Evolutionary conservation across 2,888 invertebrate genomes (phyloP).

Genomic region (Philopedon plagiatum): DNA sequence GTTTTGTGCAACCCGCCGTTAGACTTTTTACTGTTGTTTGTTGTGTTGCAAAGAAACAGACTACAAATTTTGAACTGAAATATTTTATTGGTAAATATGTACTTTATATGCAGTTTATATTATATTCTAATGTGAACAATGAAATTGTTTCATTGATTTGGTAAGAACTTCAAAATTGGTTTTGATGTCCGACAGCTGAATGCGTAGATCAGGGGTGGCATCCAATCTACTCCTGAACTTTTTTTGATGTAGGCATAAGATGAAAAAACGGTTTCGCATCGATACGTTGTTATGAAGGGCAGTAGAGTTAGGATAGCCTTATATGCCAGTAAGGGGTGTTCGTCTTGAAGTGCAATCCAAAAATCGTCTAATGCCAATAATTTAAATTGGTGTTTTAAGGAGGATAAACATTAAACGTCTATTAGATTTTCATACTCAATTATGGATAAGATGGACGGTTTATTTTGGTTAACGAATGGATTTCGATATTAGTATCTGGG

Average conservation of each 20-base stretch:
- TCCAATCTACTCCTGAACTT: background rate
- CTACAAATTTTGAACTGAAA: too few relatives aligned
- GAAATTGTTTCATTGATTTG: background rate
- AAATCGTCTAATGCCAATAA: background rate
- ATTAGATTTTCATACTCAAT: background rate
- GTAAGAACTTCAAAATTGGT: background rate
- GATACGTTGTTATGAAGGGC: background rate
- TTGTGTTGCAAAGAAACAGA: too few relatives aligned
- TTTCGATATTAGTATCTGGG: background rate
- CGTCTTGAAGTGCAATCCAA: background rate
- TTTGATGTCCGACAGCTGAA: background rate
- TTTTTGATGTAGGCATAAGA: background rate
- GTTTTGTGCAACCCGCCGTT: too few relatives aligned
- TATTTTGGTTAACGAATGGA: background rate
- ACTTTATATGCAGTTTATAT: too few relatives aligned
- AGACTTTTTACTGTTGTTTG: too few relatives aligned
- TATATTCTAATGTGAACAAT: constrained; percentile 1
- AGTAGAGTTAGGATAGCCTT: background rate
- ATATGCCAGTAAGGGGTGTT: background rate
- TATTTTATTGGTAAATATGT: too few relatives aligned
- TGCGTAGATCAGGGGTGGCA: background rate
- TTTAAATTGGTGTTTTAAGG: background rate
- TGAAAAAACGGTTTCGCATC: background rate
- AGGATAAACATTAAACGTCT: background rate
- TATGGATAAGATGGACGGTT: background rate